Evolutionary conservation across 1,140 invertebrate genomes (phyloP).

Genomic region (Drosophila truncata): DNA sequence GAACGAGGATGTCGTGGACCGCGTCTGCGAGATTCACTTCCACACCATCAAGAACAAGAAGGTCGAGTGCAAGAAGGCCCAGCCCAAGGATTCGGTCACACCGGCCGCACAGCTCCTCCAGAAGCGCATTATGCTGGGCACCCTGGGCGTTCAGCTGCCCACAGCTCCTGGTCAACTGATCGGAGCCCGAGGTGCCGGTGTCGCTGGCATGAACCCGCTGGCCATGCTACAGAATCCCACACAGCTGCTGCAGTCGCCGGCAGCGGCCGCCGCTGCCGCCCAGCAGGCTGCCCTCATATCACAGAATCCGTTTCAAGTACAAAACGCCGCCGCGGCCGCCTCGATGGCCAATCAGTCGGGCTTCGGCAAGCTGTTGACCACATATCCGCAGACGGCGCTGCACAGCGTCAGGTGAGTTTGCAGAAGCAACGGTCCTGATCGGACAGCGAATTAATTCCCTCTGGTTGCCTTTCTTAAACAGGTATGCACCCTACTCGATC

Average conservation of each 20-base stretch:
- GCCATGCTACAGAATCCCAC: conserved; percentile 87
- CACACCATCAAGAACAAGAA: conserved; percentile 97
- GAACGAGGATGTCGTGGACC: conserved; percentile 95
- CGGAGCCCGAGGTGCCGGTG: conserved; percentile 86
- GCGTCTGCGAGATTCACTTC: conserved; percentile 96
- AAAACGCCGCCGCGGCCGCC: conserved; percentile 86
- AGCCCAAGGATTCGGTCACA: conserved; percentile 95
- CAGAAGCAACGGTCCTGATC: no score
- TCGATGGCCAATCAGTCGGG: conserved; percentile 87
- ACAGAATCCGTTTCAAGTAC: conserved; percentile 85
- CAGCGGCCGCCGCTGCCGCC: conserved; percentile 86
- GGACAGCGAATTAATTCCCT: neutral
- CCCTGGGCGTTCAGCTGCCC: conserved; percentile 88
- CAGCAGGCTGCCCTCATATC: conserved; percentile 85
- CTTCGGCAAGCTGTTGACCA: conserved; percentile 90
- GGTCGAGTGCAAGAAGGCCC: conserved; percentile 96
- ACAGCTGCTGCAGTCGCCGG: conserved; percentile 86
- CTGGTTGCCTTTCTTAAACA: conserved; percentile 7
- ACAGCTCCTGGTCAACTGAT: conserved; percentile 84
- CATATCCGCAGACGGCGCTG: conserved; percentile 86
- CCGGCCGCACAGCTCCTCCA: conserved; percentile 89
- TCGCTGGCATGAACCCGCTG: conserved; percentile 87
- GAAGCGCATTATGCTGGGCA: conserved; percentile 90
- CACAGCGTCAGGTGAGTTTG: conserved; percentile 81
- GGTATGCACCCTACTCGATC: conserved; percentile 84